phyloP scores from a whole-genome alignment of 2,113 vertebrate species.

The Mobula birostris region DNA sequence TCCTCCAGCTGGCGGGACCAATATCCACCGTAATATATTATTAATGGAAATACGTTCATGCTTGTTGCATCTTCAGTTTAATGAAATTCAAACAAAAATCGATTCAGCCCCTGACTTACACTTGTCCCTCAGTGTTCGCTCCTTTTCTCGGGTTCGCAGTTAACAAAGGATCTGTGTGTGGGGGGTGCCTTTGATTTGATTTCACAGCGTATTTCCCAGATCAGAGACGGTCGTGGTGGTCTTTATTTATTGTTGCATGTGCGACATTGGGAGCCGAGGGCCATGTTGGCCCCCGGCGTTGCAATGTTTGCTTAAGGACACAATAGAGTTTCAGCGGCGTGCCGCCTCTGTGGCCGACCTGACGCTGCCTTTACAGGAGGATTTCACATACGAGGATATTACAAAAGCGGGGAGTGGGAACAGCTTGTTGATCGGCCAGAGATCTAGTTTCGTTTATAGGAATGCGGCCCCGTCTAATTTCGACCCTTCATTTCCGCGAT shows the following conservation, averaged over 20 bases:
- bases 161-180: slow-evolving; percentile 13
- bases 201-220: background rate
- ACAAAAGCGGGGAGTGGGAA: background rate
- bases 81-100: slow-evolving; percentile 33
- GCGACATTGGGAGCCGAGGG: background rate
- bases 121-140: background rate
- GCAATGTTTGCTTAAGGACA: slow-evolving; percentile 12
- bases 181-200: background rate
- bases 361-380: background rate
- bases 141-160: background rate
- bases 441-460: slow-evolving; percentile 18
- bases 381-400: background rate
- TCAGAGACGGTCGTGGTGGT: background rate
- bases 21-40: background rate
- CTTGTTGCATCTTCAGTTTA: slow-evolving; percentile 28
- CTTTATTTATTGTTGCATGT: background rate
- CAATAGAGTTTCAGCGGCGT: background rate
- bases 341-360: background rate
- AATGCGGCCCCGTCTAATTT: slow-evolving; percentile 1
- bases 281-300: background rate
- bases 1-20: background rate
- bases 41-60: slow-evolving; percentile 13
- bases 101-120: slow-evolving; percentile 27
- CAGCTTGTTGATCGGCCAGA: slow-evolving; percentile 12
- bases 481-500: background rate